These are phyloP conservation scores for Conomelus anceps DNA, from an alignment of 2,888 invertebrate species.

Conservation along the genomic window DNA sequence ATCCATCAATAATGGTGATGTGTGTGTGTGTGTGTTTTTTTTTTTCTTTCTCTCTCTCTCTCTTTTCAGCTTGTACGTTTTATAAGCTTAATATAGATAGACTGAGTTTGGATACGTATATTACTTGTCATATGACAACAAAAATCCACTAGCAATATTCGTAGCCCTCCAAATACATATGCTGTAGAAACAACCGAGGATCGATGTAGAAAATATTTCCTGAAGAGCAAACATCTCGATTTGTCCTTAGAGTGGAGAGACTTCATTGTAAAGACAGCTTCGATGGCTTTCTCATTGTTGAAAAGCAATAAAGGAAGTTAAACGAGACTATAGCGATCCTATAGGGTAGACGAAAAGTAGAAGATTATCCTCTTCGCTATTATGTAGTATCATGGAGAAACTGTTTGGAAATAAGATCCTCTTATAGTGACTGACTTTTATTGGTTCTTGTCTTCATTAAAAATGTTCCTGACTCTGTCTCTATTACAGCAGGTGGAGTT, in stretches of 20 bases:
- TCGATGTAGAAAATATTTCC: neutral
- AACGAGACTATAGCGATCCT: neutral
- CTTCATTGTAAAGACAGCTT: neutral
- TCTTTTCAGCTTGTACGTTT: too few species aligned
- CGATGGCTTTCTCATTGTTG: neutral
- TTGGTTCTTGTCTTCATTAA: neutral
- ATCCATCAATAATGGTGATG: too few species aligned
- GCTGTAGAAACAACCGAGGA: neutral
- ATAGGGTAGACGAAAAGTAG: neutral
- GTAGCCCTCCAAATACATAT: neutral
- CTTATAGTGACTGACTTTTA: neutral
- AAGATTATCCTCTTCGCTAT: neutral
- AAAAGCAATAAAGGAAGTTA: neutral
- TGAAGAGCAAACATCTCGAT: neutral
- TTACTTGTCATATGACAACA: neutral
- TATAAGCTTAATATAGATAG: too few species aligned
- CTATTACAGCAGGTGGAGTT: too few species aligned
- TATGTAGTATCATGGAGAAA: neutral
- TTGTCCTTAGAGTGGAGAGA: neutral
- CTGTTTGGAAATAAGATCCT: neutral
- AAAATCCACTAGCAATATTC: neutral
- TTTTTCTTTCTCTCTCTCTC: too few species aligned
- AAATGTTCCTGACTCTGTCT: neutral
- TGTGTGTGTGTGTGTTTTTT: too few species aligned
- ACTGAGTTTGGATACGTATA: neutral